phyloP scores from a whole-genome alignment of 2,113 vertebrate genomes.

The Neogale vison region DNA sequence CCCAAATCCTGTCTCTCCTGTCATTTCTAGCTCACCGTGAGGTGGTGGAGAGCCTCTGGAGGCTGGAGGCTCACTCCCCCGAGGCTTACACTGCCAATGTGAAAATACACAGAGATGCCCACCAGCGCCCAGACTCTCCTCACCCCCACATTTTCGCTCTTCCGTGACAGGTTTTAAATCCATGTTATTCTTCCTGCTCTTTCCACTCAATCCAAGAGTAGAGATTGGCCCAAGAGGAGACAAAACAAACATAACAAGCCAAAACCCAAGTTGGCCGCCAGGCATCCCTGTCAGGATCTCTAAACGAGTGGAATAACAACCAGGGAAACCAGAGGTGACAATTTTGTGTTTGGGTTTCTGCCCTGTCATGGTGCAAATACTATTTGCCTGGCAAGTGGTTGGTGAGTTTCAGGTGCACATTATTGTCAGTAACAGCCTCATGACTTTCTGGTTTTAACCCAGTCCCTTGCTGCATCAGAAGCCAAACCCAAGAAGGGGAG shows the following conservation, averaged over 20 bases:
- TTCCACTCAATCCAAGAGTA: neutral
- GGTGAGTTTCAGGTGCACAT: conserved; percentile 19
- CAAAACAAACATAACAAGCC: neutral
- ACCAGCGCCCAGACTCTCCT: neutral
- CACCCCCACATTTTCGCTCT: neutral
- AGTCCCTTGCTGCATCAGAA: neutral
- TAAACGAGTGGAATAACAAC: neutral
- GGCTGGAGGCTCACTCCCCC: too few species aligned
- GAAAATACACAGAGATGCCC: neutral
- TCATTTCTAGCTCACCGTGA: neutral
- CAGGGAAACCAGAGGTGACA: neutral
- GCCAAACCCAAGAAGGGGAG: neutral
- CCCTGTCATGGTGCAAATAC: neutral
- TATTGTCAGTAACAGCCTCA: neutral
- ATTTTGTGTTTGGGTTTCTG: neutral
- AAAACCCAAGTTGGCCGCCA: neutral
- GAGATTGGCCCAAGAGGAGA: neutral
- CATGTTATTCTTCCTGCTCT: neutral
- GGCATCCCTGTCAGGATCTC: neutral
- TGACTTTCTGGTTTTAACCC: neutral
- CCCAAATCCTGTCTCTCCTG: neutral
- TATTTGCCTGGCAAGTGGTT: neutral
- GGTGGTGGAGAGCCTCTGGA: neutral
- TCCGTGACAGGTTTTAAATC: neutral
- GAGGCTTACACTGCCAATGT: neutral